These are phyloP conservation scores for Ochropleura plecta DNA, from an alignment of 2,888 invertebrate species.

Conservation along the genomic window DNA sequence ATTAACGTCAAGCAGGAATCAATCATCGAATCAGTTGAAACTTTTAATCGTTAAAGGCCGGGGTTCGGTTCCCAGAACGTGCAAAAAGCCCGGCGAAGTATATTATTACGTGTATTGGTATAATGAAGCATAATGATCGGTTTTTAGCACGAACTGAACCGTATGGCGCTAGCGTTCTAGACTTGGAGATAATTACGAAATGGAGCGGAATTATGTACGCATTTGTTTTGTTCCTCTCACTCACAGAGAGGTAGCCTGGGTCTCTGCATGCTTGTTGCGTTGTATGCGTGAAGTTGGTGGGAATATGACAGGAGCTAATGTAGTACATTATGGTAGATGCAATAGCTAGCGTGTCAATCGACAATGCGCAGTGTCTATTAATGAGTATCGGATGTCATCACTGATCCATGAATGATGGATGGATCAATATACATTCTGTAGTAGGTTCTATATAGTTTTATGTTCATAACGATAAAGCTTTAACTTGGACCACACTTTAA, in stretches of 20 bases:
- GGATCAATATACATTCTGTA: not conserved
- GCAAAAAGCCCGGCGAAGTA: constrained; percentile 51
- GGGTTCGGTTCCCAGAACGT: constrained; percentile 62
- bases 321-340: not conserved
- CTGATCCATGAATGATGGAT: not conserved
- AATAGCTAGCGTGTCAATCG: not conserved
- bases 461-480: not conserved
- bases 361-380: not conserved
- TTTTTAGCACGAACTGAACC: constrained; percentile 46
- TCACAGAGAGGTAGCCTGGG: not conserved
- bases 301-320: not conserved
- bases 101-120: constrained; percentile 42
- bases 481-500: not conserved
- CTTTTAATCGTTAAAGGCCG: constrained; percentile 27
- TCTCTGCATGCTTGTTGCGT: not conserved
- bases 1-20: constrained; percentile 54
- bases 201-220: constrained; percentile 13
- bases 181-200: constrained; percentile 37
- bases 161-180: constrained; percentile 44
- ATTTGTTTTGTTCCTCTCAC: constrained; percentile 2
- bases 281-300: not conserved
- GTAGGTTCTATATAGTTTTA: not conserved
- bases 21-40: constrained; percentile 45
- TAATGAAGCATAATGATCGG: constrained; percentile 59
- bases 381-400: not conserved